Conservation (phyloP, 2,888 invertebrate genomes). For the Chrysopilus asiliformis region DNA sequence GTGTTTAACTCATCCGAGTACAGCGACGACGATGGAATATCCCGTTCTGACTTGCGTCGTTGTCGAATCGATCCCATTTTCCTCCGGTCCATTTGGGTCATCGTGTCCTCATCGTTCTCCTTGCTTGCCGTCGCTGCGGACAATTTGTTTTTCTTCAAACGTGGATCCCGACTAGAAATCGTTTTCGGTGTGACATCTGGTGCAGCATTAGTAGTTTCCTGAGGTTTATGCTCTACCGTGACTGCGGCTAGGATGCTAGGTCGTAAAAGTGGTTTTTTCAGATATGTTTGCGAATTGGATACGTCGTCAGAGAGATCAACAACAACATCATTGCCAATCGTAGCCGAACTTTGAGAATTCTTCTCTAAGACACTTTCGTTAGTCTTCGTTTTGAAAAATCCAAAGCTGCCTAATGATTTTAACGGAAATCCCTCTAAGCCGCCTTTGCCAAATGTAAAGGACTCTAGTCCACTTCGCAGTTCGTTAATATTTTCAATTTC, state of each 20-base stretch:
- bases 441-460: conserved; percentile 29
- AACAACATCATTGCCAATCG: conserved; percentile 27
- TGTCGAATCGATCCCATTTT: neutral
- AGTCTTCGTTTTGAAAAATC: conserved; percentile 2
- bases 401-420: conserved; percentile 4
- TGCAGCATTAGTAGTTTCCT: conserved; percentile 5
- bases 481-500: conserved; percentile 30
- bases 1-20: neutral
- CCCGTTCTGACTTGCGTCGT: neutral
- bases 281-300: neutral
- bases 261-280: conserved; percentile 19
- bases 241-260: conserved; percentile 23
- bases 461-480: conserved; percentile 29
- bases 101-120: neutral
- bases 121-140: conserved; percentile 13
- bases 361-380: neutral
- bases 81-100: neutral
- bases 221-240: conserved; percentile 17
- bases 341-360: conserved; percentile 14
- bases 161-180: conserved; percentile 30
- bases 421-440: conserved; percentile 1
- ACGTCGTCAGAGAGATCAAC: neutral
- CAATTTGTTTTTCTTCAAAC: conserved; percentile 28
- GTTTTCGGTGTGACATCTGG: conserved; percentile 8
- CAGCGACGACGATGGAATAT: neutral